Base-by-base conservation (phyloP, 2,888 invertebrate species). In the Hoplodrina blanda region DNA sequence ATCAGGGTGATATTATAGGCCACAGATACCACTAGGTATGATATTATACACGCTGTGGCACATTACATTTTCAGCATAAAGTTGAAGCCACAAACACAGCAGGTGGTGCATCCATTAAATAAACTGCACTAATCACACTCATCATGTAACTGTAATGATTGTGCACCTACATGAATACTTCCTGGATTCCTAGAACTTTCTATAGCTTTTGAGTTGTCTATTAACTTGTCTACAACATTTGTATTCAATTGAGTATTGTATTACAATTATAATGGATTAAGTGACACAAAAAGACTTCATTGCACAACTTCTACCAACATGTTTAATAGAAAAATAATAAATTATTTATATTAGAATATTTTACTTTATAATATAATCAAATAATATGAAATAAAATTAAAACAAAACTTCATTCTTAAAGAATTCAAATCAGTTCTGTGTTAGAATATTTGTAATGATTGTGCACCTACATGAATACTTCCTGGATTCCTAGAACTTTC, bases 111-210 rank as follows among this genome's bases (percentile, higher is more conserved):
- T 37, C 19, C 25, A 65, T 50, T 57, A 62, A 59, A 71, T 54
- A 53, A 50, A 53, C 56, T 54, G 15, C 50, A 60, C 20, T 17
- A 33, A n/a, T 56, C 37, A 70, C 30, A 70, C 60, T 78, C 49
- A 56, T 60, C 60, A 75, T 60, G 70, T 65, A 70, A 70, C 65
- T 66, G 50, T 41, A 76, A 76, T 78, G 60, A 70, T 54, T 62
- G 30, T 61, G 61, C 56, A 53, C 17, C 56, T 70, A 61, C 59
- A 41, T 50, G 33, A 25, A 50, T 72, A 72, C 61, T 77, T 66
- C 66, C 71, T 70, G 53, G 55, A 57, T 73, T 56, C 46, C 49
- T 64, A 56, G 50, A 61, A 69, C 55, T 79, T 79, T 70, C 62
- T 50, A 63, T 56, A 49, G 11, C 49, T 50, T 69, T 15, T 57